Evolutionary conservation across 2,113 vertebrate species (phyloP).

Genomic region (Crypturellus undulatus): DNA sequence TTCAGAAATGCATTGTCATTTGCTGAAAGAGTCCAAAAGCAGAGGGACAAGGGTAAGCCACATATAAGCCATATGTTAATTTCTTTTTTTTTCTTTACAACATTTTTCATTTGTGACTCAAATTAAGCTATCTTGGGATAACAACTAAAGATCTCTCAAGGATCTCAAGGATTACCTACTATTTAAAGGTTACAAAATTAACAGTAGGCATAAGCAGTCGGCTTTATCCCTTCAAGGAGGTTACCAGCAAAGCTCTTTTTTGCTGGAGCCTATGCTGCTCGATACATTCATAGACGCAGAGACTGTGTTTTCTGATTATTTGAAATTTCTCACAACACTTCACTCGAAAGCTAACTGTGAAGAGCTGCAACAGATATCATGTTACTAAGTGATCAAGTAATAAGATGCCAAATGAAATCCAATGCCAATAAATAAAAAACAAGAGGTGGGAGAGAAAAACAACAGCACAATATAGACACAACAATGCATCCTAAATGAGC

Average conservation of each 20-base stretch:
- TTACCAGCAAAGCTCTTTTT: neutral
- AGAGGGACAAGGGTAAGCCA: neutral
- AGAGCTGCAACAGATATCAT: neutral
- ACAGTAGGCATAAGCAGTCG: neutral
- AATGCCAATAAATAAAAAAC: neutral
- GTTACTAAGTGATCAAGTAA: slow-evolving; percentile 1
- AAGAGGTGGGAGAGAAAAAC: neutral
- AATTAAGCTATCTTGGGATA: neutral
- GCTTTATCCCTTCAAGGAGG: neutral
- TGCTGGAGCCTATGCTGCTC: neutral
- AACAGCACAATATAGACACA: neutral
- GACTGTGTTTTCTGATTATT: neutral
- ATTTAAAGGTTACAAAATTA: neutral
- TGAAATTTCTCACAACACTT: neutral
- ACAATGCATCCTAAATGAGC: neutral
- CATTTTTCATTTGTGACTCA: neutral
- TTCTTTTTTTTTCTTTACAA: neutral
- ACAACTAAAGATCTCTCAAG: neutral
- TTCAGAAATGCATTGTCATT: neutral
- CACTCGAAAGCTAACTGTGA: neutral
- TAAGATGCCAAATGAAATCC: neutral
- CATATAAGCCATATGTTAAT: neutral
- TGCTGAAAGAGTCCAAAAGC: neutral
- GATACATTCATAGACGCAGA: neutral
- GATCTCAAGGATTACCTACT: neutral